phyloP scores from a whole-genome alignment of 2,888 invertebrate species.

The Chymomyza amoena region DNA sequence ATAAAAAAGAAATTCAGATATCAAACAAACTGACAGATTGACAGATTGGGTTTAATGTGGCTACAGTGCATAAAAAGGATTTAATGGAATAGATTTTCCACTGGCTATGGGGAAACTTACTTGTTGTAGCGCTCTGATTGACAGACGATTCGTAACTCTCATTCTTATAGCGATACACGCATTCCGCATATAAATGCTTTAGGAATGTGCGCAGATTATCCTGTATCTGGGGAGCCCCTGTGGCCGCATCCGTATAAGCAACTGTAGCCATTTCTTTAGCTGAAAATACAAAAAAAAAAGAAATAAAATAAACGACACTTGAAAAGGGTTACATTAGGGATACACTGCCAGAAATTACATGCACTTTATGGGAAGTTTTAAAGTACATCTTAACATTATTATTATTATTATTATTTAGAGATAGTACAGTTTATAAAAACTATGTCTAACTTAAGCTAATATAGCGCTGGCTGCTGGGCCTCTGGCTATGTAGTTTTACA shows the following conservation, averaged over 20 bases:
- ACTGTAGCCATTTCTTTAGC: constrained; percentile 33
- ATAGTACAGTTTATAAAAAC: too few species aligned
- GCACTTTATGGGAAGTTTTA: too few species aligned
- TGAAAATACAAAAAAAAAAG: constrained; percentile 1
- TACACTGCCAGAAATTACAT: background rate
- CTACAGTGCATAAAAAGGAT: too few species aligned
- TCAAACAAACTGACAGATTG: too few species aligned
- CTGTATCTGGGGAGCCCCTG: constrained; percentile 31
- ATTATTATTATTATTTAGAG: too few species aligned
- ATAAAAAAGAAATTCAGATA: too few species aligned
- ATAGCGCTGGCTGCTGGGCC: too few species aligned
- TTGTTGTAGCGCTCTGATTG: constrained; percentile 33
- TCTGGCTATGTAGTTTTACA: too few species aligned
- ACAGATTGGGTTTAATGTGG: too few species aligned
- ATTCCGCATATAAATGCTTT: constrained; percentile 72
- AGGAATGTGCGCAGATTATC: constrained; percentile 63
- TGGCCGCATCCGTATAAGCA: constrained; percentile 6
- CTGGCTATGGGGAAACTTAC: constrained; percentile 29
- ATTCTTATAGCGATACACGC: constrained; percentile 70
- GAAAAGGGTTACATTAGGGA: background rate
- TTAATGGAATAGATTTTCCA: background rate
- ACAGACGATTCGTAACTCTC: constrained; percentile 32
- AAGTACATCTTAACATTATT: too few species aligned
- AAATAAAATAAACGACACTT: background rate
- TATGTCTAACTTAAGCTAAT: too few species aligned